Base-by-base conservation (phyloP, 2,797 vertebrate genomes). In the Telmatherina bonti region DNA sequence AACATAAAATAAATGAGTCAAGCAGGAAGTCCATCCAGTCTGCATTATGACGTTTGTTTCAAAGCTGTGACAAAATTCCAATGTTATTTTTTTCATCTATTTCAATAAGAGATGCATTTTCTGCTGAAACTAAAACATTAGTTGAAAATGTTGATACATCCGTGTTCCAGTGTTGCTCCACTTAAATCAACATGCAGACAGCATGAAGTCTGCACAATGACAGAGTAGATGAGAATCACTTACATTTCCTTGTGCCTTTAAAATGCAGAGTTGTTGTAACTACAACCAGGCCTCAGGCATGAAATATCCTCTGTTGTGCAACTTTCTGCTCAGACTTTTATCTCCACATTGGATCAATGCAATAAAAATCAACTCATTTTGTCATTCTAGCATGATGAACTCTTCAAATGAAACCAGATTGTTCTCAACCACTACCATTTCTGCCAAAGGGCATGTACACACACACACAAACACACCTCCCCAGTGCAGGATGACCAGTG, bases 361-460 rank as follows among this genome's bases (percentile, higher is more conserved):
- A 15, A 1, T n/a, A 54, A 7, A 31, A 54, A 72, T 65, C 35
- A 2, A 58, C 36, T 0, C 60, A 63, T 43, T 61, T 56, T 66
- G 70, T 58, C 4, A 22, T 35, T 12, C 56, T 0, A 15, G 22
- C 7, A 26, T 20, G 38, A 26, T 61, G 60, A 81, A 71, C 53
- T 59, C 29, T 60, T 73, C 55, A 49, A 77, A 67, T 77, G 58
- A 65, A 83, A 70, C 69, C 68, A 54, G 43, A 22, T 73, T 69
- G 43, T 61, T 63, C 41, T 52, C 4, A 31, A 7, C 33, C 57
- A 52, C 35, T 61, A 53, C 0, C 5, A 26, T 72, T 72, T 53
- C 33, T 63, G 78, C 85, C 82, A 82, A 66, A 85, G 79, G 85
- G 76, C 76, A 74, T 36, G 31, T 16, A 85, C 68, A 45, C 18